These are phyloP conservation scores for Thalassaphorura encarpata DNA, from an alignment of 1,140 invertebrate species.

Conservation along the genomic window DNA sequence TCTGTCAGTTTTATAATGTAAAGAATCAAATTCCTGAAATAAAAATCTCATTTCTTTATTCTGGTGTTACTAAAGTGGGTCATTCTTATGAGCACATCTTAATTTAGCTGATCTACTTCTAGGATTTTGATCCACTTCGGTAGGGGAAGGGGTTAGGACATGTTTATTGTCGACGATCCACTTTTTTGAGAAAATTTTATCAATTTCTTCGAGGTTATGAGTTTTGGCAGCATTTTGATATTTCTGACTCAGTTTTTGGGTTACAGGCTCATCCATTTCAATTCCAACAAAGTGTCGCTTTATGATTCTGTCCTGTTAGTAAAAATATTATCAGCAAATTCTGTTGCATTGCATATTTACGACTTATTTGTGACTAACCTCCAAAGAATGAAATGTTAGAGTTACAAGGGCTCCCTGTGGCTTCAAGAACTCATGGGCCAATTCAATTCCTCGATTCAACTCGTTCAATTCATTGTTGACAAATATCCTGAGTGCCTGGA, in stretches of 20 bases:
- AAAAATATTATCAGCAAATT: constrained; percentile 3
- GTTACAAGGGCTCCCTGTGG: constrained; percentile 63
- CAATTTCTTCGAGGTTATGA: constrained; percentile 42
- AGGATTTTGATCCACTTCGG: constrained; percentile 69
- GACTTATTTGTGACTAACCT: constrained; percentile 8
- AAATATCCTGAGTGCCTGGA: constrained; percentile 89
- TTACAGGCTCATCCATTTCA: constrained; percentile 46
- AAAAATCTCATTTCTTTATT: too few relatives aligned
- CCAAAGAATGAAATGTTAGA: constrained; percentile 83
- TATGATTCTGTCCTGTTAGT: constrained; percentile 75
- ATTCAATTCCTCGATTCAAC: constrained; percentile 74
- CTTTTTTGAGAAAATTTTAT: constrained; percentile 47
- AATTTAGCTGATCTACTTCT: constrained; percentile 78
- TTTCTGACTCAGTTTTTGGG: constrained; percentile 33
- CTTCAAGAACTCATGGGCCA: constrained; percentile 68
- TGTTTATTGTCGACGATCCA: constrained; percentile 75
- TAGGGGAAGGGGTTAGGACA: constrained; percentile 57
- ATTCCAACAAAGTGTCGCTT: constrained; percentile 78
- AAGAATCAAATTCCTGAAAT: too few relatives aligned
- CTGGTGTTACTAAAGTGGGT: too few relatives aligned
- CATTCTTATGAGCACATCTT: constrained; percentile 60
- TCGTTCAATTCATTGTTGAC: constrained; percentile 97
- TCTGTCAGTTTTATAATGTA: too few relatives aligned
- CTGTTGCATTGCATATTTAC: background rate
- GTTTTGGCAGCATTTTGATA: constrained; percentile 32